phyloP scores from a whole-genome alignment of 1,140 invertebrate genomes.

The Platyscapa corneri region DNA sequence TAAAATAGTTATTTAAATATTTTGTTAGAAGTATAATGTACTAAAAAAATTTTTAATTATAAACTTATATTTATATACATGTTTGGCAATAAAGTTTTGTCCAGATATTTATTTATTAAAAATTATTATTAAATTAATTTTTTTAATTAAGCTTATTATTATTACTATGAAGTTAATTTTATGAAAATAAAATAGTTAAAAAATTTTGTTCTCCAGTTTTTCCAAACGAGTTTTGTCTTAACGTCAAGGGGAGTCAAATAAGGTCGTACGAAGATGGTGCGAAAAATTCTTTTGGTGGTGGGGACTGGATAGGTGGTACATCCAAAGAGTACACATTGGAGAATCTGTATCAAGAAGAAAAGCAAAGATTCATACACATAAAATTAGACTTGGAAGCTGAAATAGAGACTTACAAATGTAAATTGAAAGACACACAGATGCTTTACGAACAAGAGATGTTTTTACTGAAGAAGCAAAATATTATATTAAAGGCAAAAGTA shows the following conservation, averaged over 20 bases:
- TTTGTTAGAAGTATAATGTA: not conserved
- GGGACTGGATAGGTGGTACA: slow-evolving; percentile 57
- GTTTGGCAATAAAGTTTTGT: too few relatives aligned
- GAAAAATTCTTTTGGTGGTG: slow-evolving; percentile 59
- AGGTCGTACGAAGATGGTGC: slow-evolving; percentile 52
- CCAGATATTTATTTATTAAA: too few relatives aligned
- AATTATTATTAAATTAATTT: too few relatives aligned
- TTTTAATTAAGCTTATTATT: not conserved
- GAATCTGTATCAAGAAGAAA: slow-evolving; percentile 66
- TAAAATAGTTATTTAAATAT: too few relatives aligned
- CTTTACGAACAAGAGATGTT: slow-evolving; percentile 71
- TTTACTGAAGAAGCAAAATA: slow-evolving; percentile 69
- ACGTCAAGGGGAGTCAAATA: slow-evolving; percentile 45
- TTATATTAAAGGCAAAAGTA: slow-evolving; percentile 67
- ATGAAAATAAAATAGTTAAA: not conserved
- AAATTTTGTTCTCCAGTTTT: not conserved
- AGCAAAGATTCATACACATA: slow-evolving; percentile 64
- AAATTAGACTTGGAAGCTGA: slow-evolving; percentile 69
- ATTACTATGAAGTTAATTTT: not conserved
- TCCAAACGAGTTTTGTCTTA: slow-evolving; percentile 19
- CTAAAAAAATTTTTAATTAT: not conserved
- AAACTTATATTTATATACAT: too few relatives aligned
- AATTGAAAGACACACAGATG: slow-evolving; percentile 66
- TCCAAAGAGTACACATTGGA: slow-evolving; percentile 64
- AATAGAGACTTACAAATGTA: slow-evolving; percentile 65